Evolutionary conservation across 1,140 invertebrate species (phyloP), one percentile per base, ranked within the genome.

Genomic region (Papilio machaon): DNA sequence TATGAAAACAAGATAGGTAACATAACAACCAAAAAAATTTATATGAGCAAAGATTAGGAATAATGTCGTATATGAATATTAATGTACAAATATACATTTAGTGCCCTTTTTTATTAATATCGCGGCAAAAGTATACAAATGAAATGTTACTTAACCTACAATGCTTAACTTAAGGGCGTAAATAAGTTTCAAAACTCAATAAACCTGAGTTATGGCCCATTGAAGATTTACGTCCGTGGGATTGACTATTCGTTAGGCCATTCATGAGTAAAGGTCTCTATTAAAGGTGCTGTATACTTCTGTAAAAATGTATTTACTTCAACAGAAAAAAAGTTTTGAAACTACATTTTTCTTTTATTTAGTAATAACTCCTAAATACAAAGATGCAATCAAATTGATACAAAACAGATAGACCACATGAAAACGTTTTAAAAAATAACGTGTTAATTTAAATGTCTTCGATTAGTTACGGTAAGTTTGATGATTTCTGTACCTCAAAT

Each of bases 131-230:
- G 52, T 17, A 54, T 13, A 17, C 15, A 54, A 6, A 17, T 60
- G 6, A 2, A 76, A 54, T 23, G 46, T 52, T 13, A 70, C 4
- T 60, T 78, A 78, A 78, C 23, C 46, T 76, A 11, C 30, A 58
- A 78, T 35, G 17, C 52, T 58, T 54, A 76, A 52, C 46, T 17
- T 35, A 77, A 78, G 23, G 58, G 49, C 70, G 82, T 82, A 82
- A 85, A 83, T 90, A 93, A 91, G 86, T 90, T 88, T 87, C 85
- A 82, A 85, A 90, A 91, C 90, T 91, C 90, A 91, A 92, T 92
- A 92, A 92, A 92, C 85, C 87, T 92, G 91, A 93, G 86, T 93
- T 92, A 92, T 88, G 88, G 88, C 88, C 82, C 84, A 87, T 83
- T 74, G 81, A 87, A 91, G 90, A 92, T 91, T 91, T 90, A 92